Conservation (phyloP, 2,797 vertebrate species). For the Dendrocincla tyrannina region DNA sequence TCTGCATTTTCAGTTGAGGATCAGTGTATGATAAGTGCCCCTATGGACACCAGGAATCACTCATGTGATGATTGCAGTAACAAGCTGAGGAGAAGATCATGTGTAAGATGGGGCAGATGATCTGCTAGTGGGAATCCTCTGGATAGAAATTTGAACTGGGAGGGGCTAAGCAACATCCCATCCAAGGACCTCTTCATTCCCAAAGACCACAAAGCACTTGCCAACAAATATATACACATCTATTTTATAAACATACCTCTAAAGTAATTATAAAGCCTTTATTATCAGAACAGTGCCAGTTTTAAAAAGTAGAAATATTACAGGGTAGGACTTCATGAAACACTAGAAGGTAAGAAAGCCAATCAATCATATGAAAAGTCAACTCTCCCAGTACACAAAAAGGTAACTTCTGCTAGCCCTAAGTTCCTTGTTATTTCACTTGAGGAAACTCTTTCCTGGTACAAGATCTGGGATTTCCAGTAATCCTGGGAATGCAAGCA, state of each 20-base stretch:
- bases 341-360: not conserved
- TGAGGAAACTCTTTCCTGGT: not conserved
- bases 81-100: not conserved
- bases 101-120: not conserved
- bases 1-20: not conserved
- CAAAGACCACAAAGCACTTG: not conserved
- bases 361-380: not conserved
- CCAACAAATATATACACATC: not conserved
- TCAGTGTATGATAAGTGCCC: not conserved
- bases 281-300: not conserved
- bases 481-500: not conserved
- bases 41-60: no score
- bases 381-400: not conserved
- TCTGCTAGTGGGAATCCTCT: not conserved
- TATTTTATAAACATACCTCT: not conserved
- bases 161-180: not conserved
- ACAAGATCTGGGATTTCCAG: not conserved
- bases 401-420: not conserved
- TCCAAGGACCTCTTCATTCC: not conserved
- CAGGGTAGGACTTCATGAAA: not conserved
- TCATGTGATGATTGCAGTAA: not conserved
- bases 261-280: not conserved
- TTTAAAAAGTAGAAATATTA: not conserved
- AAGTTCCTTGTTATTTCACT: not conserved
- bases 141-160: not conserved